Base-by-base conservation (phyloP, 2,888 invertebrate genomes). In the Polylopha cassiicola region DNA sequence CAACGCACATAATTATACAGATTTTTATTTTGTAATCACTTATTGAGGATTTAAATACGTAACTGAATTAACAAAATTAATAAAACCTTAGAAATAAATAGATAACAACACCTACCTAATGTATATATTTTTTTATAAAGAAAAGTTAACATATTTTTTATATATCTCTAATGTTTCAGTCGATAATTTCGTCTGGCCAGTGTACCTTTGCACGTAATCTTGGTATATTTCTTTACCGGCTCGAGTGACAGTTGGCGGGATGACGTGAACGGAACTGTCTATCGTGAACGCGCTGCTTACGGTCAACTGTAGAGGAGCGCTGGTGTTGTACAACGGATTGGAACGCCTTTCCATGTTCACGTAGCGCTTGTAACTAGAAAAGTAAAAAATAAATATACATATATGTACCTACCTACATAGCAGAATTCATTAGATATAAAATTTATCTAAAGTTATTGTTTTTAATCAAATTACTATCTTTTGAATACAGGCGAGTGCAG, bases 221-320 rank as follows among this genome's bases (percentile, higher is more conserved):
- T 88, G 80, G 65, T 95, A 95, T 47, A 93, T 87, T 51, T 90
- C 89, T 32, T 89, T 81, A 24, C 91, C 88, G 7, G 84, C 73
- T 48, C 87, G 77, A 5, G 85, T 84, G 7, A 94, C 91, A 2
- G 82, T 87, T 1, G 93, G 93, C 13, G 91, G 88, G 24, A 88
- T 88, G 10, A 92, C 89, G 59, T 89, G 80, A 11, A 87, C 78
- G 0, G 89, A 86, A 42, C 89, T 88, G 68, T 90, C 91, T 45
- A 89, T 87, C 0, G 88, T 85, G 66, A 92, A 89, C 0, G 88
- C 87, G 59, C 90, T 89, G 58, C 87, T 86, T 7, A 89, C 89
- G 2, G 89, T 88, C 61, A 90, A 68, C 47, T 87, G 87, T 1
- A 87, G 79, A 37, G 85, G 86, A 23, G 87, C 76, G 37, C 86